phyloP scores from a whole-genome alignment of 2,888 invertebrate genomes.

The Laothoe populi region DNA sequence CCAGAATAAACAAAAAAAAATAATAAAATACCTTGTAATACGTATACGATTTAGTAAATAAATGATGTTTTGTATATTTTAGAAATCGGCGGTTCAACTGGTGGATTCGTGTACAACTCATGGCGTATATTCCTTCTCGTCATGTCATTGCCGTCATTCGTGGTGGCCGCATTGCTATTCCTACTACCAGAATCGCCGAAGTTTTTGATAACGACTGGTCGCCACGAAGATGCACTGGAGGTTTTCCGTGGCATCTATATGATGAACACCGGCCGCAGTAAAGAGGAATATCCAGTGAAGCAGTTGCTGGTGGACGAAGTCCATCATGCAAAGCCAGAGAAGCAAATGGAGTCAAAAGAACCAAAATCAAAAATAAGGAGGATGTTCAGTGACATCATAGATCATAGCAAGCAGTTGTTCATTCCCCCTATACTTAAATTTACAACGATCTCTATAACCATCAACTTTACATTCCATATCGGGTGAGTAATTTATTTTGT shows the following conservation, averaged over 20 bases:
- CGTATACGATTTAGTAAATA: too few relatives aligned
- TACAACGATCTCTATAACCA: conserved; percentile 93
- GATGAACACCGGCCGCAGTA: conserved; percentile 91
- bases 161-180: conserved; percentile 92
- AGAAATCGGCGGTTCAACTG: conserved; percentile 88
- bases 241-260: conserved; percentile 93
- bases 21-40: too few relatives aligned
- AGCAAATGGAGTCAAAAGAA: conserved; percentile 85
- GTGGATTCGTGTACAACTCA: conserved; percentile 92
- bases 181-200: conserved; percentile 96
- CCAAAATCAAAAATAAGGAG: conserved; percentile 88
- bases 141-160: conserved; percentile 94
- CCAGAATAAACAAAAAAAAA: too few relatives aligned
- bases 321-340: conserved; percentile 77
- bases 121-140: conserved; percentile 96
- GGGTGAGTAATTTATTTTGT: conserved; percentile 82
- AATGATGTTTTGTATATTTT: conserved; percentile 36
- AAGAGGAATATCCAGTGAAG: conserved; percentile 91
- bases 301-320: conserved; percentile 87
- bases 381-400: conserved; percentile 91
- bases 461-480: conserved; percentile 97
- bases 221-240: conserved; percentile 91
- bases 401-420: conserved; percentile 93
- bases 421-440: conserved; percentile 92
- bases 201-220: conserved; percentile 91